These are phyloP conservation scores for Epinotia nisella DNA, from an alignment of 2,888 invertebrate species.

Conservation along the genomic window DNA sequence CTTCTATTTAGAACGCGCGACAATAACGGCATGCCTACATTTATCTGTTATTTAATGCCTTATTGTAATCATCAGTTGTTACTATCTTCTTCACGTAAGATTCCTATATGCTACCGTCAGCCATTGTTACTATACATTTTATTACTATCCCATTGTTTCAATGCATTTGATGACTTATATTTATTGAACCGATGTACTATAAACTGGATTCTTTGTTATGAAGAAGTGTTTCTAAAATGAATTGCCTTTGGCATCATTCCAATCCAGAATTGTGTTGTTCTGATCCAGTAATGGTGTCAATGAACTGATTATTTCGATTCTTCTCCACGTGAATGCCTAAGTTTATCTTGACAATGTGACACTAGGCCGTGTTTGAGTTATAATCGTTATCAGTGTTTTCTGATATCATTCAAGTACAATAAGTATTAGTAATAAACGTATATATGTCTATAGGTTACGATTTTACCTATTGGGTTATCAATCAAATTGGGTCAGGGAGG, in stretches of 20 bases:
- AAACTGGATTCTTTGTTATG: conserved; percentile 51
- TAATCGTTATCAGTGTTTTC: neutral
- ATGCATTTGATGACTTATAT: neutral
- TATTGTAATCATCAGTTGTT: neutral
- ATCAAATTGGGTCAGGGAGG: neutral
- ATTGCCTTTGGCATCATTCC: conserved; percentile 68
- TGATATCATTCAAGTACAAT: conserved; percentile 6
- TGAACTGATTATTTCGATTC: conserved; percentile 59
- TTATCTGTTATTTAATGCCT: neutral
- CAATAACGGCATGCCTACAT: neutral
- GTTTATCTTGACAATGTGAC: conserved; percentile 5
- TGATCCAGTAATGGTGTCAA: conserved; percentile 65
- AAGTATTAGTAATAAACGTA: neutral
- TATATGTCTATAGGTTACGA: neutral
- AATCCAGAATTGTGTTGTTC: conserved; percentile 67
- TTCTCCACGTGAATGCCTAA: neutral
- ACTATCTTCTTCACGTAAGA: neutral
- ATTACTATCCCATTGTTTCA: neutral
- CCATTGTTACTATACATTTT: neutral
- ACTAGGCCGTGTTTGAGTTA: conserved; percentile 9
- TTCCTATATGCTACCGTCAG: neutral
- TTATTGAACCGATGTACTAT: conserved; percentile 5
- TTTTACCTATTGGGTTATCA: neutral
- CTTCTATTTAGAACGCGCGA: conserved; percentile 1
- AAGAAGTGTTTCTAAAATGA: conserved; percentile 62